A percentile compares a stretch with the other conserved stretches of the same genome.
These are phyloP conservation scores for Tricholauxania praeusta DNA, from an alignment of 2,888 invertebrate genomes.

Conservation along the genomic window DNA sequence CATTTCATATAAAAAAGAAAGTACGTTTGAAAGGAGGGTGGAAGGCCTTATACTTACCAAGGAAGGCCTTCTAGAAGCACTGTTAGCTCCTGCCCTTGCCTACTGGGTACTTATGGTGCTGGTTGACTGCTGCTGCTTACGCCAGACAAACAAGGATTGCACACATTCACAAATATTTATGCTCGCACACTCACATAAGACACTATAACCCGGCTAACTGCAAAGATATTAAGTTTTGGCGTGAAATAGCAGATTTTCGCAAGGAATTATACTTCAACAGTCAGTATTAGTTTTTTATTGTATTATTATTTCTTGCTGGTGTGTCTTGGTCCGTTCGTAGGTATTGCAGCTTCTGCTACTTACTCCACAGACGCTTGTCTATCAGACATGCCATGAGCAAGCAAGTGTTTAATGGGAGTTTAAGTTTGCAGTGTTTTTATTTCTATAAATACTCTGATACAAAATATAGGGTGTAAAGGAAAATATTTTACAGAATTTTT, in stretches of 20 bases:
- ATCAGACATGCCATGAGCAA: slow-evolving; percentile 7
- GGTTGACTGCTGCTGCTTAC: slow-evolving; percentile 39
- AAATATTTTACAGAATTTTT: too few relatives aligned
- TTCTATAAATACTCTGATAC: too few relatives aligned
- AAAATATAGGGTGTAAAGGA: too few relatives aligned
- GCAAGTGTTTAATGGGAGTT: slow-evolving; percentile 40
- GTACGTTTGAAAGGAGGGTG: too few relatives aligned
- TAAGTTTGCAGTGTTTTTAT: slow-evolving; percentile 24
- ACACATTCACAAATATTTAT: slow-evolving; percentile 32
- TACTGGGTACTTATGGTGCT: too few relatives aligned
- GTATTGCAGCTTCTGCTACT: not conserved
- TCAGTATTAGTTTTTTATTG: slow-evolving; percentile 51
- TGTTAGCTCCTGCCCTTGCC: too few relatives aligned
- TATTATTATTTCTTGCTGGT: not conserved
- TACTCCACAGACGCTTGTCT: slow-evolving; percentile 14
- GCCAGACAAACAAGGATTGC: slow-evolving; percentile 48
- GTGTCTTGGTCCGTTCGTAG: slow-evolving; percentile 39
- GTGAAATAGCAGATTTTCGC: slow-evolving; percentile 47
- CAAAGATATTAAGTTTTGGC: slow-evolving; percentile 36
- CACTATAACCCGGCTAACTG: not conserved
- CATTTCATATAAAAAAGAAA: too few relatives aligned
- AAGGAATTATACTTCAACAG: slow-evolving; percentile 58
- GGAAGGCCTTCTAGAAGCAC: too few relatives aligned
- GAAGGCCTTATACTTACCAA: too few relatives aligned
- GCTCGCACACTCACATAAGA: slow-evolving; percentile 39